A percentile compares a stretch with the other conserved stretches of the same genome.
phyloP scores from a whole-genome alignment of 2,888 invertebrate genomes.

The Coelinius sp. region DNA sequence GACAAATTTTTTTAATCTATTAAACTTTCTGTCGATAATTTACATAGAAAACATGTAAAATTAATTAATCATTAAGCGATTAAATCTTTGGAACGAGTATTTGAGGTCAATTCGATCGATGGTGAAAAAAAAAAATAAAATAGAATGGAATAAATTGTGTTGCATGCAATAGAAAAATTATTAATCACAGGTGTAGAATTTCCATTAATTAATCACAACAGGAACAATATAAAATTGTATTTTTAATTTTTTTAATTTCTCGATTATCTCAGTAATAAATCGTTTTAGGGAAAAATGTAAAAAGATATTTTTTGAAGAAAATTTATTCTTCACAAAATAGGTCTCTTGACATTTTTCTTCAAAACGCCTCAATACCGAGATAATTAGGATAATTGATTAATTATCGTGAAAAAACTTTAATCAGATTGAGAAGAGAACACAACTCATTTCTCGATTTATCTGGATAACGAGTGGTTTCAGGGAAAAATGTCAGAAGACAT shows the following conservation, averaged over 20 bases:
- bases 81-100: not conserved
- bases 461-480: not conserved
- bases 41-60: constrained; percentile 14
- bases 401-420: not conserved
- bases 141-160: constrained; percentile 23
- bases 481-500: not conserved
- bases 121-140: not conserved
- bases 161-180: constrained; percentile 27
- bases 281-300: not conserved
- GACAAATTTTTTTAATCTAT: constrained; percentile 30
- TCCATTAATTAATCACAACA: constrained; percentile 28
- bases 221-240: constrained; percentile 21
- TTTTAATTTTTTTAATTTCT: not conserved
- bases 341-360: not conserved
- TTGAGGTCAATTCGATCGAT: constrained; percentile 13
- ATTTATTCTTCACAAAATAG: not conserved
- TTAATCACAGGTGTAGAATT: constrained; percentile 13
- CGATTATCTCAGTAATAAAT: not conserved
- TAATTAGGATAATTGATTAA: not conserved
- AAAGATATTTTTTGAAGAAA: not conserved
- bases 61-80: not conserved
- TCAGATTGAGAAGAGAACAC: not conserved
- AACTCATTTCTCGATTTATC: not conserved
- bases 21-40: constrained; percentile 21
- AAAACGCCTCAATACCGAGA: not conserved